Evolutionary conservation across 1,140 invertebrate species (phyloP).

Genomic region (Drosophila suzukii): DNA sequence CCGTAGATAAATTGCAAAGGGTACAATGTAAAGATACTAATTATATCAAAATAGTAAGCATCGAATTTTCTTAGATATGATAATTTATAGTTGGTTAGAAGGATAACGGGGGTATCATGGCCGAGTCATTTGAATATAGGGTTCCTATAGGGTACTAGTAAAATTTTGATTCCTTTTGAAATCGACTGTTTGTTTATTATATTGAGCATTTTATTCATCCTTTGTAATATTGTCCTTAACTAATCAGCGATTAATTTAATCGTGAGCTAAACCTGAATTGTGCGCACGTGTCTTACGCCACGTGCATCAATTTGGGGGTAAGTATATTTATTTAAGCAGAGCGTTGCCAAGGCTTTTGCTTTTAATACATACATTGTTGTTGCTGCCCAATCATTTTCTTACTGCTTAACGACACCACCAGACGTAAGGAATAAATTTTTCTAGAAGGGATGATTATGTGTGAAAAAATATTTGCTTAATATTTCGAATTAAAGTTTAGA

Average conservation of each 20-base stretch:
- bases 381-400: conserved; percentile 68
- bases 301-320: conserved; percentile 74
- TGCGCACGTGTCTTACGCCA: conserved; percentile 74
- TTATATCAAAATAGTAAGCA: too few species aligned
- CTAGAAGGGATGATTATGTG: conserved; percentile 71
- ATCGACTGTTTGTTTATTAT: conserved; percentile 29
- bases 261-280: conserved; percentile 82
- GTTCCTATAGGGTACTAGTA: not conserved
- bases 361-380: conserved; percentile 67
- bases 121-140: not conserved
- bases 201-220: conserved; percentile 46
- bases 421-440: conserved; percentile 61
- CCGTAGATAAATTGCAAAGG: too few species aligned
- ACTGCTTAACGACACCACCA: conserved; percentile 79
- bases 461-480: conserved; percentile 72
- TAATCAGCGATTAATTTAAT: conserved; percentile 84
- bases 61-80: too few species aligned
- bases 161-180: not conserved
- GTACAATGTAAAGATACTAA: too few species aligned
- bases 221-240: conserved; percentile 73
- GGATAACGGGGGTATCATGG: too few species aligned
- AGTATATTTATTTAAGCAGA: conserved; percentile 57
- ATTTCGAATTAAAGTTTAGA: conserved; percentile 56
- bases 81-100: too few species aligned
- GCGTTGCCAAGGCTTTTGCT: conserved; percentile 73